Conservation (phyloP, 1,140 invertebrate species). For the Stegodyphus mimosarum region DNA sequence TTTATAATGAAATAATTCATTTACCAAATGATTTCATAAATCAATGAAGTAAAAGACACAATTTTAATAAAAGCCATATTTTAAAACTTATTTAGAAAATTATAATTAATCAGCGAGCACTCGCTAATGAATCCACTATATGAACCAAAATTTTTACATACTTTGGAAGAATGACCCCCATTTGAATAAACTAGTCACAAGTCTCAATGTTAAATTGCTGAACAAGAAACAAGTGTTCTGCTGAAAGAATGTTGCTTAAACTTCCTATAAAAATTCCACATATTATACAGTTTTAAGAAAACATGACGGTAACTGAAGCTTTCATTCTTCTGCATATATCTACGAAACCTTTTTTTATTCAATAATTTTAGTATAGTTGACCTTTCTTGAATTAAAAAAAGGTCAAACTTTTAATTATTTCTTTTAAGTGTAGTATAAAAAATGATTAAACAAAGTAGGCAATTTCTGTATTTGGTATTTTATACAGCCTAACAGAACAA, state of each 20-base stretch:
- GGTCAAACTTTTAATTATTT: too few species aligned
- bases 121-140: not conserved
- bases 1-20: not conserved
- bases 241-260: slow-evolving; percentile 39
- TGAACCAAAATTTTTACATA: slow-evolving; percentile 38
- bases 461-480: too few species aligned
- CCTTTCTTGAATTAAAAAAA: too few species aligned
- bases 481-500: too few species aligned
- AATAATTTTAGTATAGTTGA: too few species aligned
- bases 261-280: slow-evolving; percentile 48
- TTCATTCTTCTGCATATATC: not conserved
- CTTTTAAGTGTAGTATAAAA: too few species aligned
- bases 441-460: too few species aligned
- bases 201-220: slow-evolving; percentile 30
- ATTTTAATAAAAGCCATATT: not conserved
- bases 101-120: not conserved
- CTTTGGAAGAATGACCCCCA: slow-evolving; percentile 47
- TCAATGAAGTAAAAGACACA: not conserved
- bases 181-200: slow-evolving; percentile 38
- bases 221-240: slow-evolving; percentile 41
- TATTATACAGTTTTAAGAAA: slow-evolving; percentile 28
- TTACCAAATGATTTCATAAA: not conserved
- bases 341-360: too few species aligned
- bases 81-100: not conserved
- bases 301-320: not conserved